phyloP scores from a whole-genome alignment of 2,797 vertebrate genomes.

The Sebastes iracundus region DNA sequence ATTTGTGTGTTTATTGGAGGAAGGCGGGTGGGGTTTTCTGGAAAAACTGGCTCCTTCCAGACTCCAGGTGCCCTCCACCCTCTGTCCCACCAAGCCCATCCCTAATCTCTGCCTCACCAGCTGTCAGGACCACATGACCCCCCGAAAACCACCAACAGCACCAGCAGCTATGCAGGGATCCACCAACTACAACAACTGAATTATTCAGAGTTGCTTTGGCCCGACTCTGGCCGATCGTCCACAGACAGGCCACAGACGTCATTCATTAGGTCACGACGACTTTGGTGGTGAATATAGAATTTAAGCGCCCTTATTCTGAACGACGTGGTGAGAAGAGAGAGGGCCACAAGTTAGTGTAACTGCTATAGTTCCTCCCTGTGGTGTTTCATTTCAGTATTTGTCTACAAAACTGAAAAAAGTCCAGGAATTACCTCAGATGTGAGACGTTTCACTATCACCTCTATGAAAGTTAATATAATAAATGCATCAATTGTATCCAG shows the following conservation, averaged over 20 bases:
- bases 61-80: conserved; percentile 60
- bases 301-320: not conserved
- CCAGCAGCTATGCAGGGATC: conserved; percentile 44
- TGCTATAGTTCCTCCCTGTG: not conserved
- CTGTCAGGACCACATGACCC: conserved; percentile 78
- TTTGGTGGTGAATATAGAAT: not conserved
- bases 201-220: conserved; percentile 64
- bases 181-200: conserved; percentile 59
- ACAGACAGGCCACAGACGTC: not conserved
- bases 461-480: not conserved
- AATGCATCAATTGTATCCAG: not conserved
- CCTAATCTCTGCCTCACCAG: conserved; percentile 80
- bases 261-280: not conserved
- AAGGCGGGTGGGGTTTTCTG: conserved; percentile 3
- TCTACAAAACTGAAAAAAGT: not conserved
- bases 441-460: not conserved
- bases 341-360: not conserved
- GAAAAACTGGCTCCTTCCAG: conserved; percentile 58
- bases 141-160: conserved; percentile 41
- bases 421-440: not conserved
- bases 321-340: not conserved
- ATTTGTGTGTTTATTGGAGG: not conserved
- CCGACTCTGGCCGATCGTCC: not conserved
- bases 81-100: conserved; percentile 54
- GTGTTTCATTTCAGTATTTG: not conserved